Evolutionary conservation across 1,140 invertebrate genomes (phyloP).

Genomic region (Drosophila athabasca): DNA sequence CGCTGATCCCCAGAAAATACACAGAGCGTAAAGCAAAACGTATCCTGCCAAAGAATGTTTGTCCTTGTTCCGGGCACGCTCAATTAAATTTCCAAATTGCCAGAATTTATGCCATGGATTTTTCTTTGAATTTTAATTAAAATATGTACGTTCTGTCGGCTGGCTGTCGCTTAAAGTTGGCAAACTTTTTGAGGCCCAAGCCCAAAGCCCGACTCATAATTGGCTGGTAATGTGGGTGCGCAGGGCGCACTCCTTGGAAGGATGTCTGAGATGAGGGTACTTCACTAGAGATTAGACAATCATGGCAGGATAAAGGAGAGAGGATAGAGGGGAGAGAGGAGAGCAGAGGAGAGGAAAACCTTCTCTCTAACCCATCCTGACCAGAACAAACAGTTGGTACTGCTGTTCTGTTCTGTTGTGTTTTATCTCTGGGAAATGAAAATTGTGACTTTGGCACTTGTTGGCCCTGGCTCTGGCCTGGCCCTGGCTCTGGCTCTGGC

Average conservation of each 20-base stretch:
- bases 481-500: too few species aligned
- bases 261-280: conserved; percentile 25
- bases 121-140: conserved; percentile 73
- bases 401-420: conserved; percentile 7
- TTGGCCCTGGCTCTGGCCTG: conserved; percentile 26
- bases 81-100: conserved; percentile 60
- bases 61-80: conserved; percentile 38
- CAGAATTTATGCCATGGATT: conserved; percentile 8
- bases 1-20: conserved; percentile 27
- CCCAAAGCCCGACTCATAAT: conserved; percentile 54
- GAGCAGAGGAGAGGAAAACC: conserved; percentile 10
- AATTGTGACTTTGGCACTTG: conserved; percentile 78
- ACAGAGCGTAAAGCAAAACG: conserved; percentile 37
- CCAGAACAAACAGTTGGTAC: conserved; percentile 9
- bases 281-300: conserved; percentile 39
- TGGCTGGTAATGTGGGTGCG: conserved; percentile 66
- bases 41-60: conserved; percentile 24
- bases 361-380: conserved; percentile 11
- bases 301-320: background rate
- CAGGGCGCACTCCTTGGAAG: conserved; percentile 1
- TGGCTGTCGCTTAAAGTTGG: conserved; percentile 69
- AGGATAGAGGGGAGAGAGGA: conserved; percentile 18
- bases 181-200: conserved; percentile 33
- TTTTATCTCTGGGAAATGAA: conserved; percentile 66
- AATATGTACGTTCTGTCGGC: conserved; percentile 70